These are phyloP conservation scores for Acronicta aceris DNA, from an alignment of 2,888 invertebrate species.

Conservation along the genomic window DNA sequence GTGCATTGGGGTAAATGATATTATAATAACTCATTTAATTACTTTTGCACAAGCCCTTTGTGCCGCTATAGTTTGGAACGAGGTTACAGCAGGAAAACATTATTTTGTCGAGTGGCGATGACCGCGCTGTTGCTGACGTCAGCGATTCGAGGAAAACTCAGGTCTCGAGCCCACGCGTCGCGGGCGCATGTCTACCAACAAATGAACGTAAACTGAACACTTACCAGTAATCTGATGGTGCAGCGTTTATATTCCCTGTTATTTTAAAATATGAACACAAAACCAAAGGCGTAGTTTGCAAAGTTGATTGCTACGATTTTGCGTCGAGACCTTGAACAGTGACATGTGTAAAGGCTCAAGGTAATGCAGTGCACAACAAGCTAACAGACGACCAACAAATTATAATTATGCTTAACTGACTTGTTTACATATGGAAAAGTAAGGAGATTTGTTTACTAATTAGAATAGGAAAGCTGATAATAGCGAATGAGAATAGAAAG, in stretches of 20 bases:
- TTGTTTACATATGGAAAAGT: slow-evolving; percentile 41
- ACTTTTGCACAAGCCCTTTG: slow-evolving; percentile 31
- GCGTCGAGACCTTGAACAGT: slow-evolving; percentile 60
- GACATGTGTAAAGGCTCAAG: slow-evolving; percentile 63
- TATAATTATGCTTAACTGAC: slow-evolving; percentile 32
- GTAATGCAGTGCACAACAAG: slow-evolving; percentile 48
- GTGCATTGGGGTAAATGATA: slow-evolving; percentile 24
- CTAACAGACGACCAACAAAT: slow-evolving; percentile 53
- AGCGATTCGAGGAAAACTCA: slow-evolving; percentile 81
- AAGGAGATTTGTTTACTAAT: slow-evolving; percentile 31
- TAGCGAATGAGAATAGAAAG: slow-evolving; percentile 11
- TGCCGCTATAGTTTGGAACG: slow-evolving; percentile 43
- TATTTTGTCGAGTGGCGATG: slow-evolving; percentile 64
- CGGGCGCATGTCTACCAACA: slow-evolving; percentile 42
- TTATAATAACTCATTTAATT: slow-evolving; percentile 20
- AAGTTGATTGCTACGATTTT: slow-evolving; percentile 52
- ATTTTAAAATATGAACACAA: slow-evolving; percentile 17
- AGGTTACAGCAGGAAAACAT: slow-evolving; percentile 75
- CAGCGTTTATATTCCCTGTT: slow-evolving; percentile 10
- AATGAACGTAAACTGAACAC: slow-evolving; percentile 43
- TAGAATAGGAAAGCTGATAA: slow-evolving; percentile 27
- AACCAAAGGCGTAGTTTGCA: slow-evolving; percentile 44
- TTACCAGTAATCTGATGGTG: slow-evolving; percentile 31
- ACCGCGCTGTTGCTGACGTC: slow-evolving; percentile 79
- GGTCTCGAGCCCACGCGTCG: slow-evolving; percentile 62